phyloP scores from a whole-genome alignment of 2,888 invertebrate species.

The Strigamia crassipes region DNA sequence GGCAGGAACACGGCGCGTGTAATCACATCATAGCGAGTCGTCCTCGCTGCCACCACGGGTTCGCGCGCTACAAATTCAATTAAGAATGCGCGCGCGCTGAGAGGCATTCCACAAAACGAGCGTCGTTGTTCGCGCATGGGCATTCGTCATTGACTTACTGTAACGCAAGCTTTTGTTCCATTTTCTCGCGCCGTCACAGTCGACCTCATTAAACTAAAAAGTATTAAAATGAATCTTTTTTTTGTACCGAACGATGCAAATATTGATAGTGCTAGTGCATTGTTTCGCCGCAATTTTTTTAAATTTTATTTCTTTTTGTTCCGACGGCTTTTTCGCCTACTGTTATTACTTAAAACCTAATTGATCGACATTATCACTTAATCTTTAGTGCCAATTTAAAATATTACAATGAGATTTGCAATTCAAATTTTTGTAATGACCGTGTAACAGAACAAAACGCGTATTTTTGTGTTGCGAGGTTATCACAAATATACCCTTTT shows the following conservation, averaged over 20 bases:
- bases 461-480: not conserved
- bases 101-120: conserved; percentile 14
- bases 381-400: not conserved
- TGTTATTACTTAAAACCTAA: too few species aligned
- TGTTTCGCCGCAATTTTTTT: too few species aligned
- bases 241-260: not conserved
- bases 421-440: not conserved
- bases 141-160: not conserved
- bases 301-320: too few species aligned
- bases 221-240: not conserved
- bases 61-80: conserved; percentile 26
- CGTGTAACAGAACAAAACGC: not conserved
- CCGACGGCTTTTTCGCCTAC: too few species aligned
- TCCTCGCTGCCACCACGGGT: conserved; percentile 26
- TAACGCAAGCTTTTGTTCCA: not conserved
- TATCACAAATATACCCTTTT: conserved; percentile 12
- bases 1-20: conserved; percentile 18
- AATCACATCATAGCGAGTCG: conserved; percentile 30
- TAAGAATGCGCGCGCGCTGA: conserved; percentile 17
- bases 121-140: conserved; percentile 14
- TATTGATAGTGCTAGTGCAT: too few species aligned
- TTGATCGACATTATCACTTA: not conserved
- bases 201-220: conserved; percentile 15
- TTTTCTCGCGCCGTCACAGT: not conserved
- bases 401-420: not conserved